Conservation (phyloP, 2,888 invertebrate species). For the Eupsilia transversa region DNA sequence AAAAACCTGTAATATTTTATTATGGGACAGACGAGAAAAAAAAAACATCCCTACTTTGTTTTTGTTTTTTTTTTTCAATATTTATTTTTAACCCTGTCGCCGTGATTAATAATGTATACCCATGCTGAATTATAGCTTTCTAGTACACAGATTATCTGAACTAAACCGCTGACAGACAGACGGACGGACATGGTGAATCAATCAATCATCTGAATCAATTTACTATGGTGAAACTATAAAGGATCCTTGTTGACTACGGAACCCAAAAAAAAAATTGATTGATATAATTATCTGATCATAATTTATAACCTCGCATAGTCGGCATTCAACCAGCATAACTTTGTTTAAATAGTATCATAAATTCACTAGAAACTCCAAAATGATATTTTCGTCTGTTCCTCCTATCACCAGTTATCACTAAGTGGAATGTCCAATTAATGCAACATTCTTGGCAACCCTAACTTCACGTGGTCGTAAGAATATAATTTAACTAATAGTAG, state of each 20-base stretch:
- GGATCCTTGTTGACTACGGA: background rate
- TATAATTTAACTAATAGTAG: constrained; percentile 37
- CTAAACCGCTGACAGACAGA: background rate
- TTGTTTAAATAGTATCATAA: background rate
- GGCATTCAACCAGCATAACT: background rate
- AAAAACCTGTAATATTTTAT: too few species aligned
- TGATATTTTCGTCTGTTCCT: background rate
- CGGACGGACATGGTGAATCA: background rate
- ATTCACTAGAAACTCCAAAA: background rate
- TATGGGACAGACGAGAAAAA: too few species aligned
- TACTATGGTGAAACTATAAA: background rate
- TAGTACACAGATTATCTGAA: background rate
- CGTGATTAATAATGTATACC: too few species aligned
- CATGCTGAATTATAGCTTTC: background rate
- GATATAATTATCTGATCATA: background rate
- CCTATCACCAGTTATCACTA: constrained; percentile 13
- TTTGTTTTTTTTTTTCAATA: too few species aligned
- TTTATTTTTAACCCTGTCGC: too few species aligned
- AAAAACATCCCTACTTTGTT: too few species aligned
- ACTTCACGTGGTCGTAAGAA: constrained; percentile 11
- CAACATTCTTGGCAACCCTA: constrained; percentile 27
- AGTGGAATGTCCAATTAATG: constrained; percentile 4
- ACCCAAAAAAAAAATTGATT: background rate
- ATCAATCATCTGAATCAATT: too few species aligned
- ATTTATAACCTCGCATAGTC: too few species aligned